Evolutionary conservation across 2,888 invertebrate species (phyloP).

Genomic region (Chrysina gloriosa): DNA sequence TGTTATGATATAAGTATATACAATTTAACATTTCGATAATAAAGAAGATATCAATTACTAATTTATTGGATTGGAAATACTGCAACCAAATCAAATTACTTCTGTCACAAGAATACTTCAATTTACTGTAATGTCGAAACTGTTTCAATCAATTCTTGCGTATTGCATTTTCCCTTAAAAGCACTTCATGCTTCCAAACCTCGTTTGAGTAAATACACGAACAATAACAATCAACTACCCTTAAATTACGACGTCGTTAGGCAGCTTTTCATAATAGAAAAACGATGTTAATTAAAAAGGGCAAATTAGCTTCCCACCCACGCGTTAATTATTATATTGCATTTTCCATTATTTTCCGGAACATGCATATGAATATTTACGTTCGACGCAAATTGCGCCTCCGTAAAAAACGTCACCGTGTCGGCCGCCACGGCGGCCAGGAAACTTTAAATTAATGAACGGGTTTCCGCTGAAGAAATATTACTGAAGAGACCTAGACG

Average conservation of each 20-base stretch:
- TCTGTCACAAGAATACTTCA: no score
- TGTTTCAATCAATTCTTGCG: no score
- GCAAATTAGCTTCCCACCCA: background rate
- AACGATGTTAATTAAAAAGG: background rate
- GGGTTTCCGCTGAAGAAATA: constrained; percentile 16
- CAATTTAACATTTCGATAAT: no score
- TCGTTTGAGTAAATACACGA: no score
- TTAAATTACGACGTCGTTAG: background rate
- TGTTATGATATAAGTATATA: no score
- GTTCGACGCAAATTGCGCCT: background rate
- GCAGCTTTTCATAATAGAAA: background rate
- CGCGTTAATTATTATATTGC: constrained; percentile 1
- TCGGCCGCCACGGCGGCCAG: background rate
- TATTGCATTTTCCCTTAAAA: no score
- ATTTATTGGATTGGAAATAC: no score
- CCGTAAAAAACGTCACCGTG: constrained; percentile 15
- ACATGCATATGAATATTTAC: background rate
- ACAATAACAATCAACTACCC: no score
- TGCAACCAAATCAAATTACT: no score
- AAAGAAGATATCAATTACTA: no score
- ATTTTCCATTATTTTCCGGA: background rate
- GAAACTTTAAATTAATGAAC: constrained; percentile 30
- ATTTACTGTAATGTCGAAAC: no score
- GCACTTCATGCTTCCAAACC: no score
- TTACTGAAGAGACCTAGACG: constrained; percentile 18